These are phyloP conservation scores for Coregonus clupeaformis DNA, from an alignment of 2,113 vertebrate genomes.

Conservation along the genomic window DNA sequence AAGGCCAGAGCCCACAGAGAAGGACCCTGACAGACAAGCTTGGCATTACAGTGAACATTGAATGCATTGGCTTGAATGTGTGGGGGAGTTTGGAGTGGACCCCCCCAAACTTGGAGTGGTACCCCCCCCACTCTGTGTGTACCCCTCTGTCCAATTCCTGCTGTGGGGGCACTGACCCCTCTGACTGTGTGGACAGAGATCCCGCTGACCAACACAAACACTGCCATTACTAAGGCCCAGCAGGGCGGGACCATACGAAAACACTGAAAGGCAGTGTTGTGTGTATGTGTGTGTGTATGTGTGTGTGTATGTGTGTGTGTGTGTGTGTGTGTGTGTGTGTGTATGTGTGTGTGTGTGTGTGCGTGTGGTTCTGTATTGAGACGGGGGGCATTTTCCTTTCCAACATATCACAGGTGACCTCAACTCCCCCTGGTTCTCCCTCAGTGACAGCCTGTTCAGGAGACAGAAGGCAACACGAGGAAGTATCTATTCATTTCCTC, in stretches of 20 bases:
- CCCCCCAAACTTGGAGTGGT: constrained; percentile 10
- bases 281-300: neutral
- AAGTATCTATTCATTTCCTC: neutral
- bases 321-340: neutral
- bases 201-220: constrained; percentile 66
- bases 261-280: constrained; percentile 10
- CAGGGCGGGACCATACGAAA: constrained; percentile 24
- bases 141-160: constrained; percentile 53
- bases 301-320: neutral
- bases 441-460: neutral
- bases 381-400: neutral
- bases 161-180: constrained; percentile 57
- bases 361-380: neutral
- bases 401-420: neutral
- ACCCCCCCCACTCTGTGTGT: constrained; percentile 25
- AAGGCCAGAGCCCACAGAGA: constrained; percentile 42
- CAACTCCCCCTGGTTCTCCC: neutral
- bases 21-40: constrained; percentile 52
- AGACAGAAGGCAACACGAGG: neutral
- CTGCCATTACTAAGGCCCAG: constrained; percentile 54
- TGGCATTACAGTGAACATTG: constrained; percentile 33
- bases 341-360: neutral
- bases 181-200: constrained; percentile 62
- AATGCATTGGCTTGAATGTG: constrained; percentile 42
- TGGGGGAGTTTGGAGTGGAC: constrained; percentile 39